These are phyloP conservation scores for Molanna angustata DNA, from an alignment of 2,888 invertebrate genomes.

Conservation along the genomic window DNA sequence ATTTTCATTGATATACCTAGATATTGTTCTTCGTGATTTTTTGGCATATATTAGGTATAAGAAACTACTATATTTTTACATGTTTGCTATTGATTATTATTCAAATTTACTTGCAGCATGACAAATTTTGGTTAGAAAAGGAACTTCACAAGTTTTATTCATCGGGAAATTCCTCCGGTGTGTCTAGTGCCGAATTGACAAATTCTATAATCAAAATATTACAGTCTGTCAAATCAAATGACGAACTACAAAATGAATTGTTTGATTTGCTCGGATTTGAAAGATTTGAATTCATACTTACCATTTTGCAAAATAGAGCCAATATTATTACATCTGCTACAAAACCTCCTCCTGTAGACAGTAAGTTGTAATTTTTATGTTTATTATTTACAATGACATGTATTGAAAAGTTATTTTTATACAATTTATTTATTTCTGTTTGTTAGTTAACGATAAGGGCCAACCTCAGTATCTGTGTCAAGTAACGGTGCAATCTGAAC, in stretches of 20 bases:
- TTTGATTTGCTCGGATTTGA: conserved; percentile 90
- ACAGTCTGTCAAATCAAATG: conserved; percentile 59
- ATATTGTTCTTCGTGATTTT: too few relatives aligned
- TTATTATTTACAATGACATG: not conserved
- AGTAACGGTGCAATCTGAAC: conserved; percentile 80
- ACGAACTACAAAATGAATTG: conserved; percentile 76
- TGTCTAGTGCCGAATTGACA: conserved; percentile 58
- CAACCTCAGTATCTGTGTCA: conserved; percentile 68
- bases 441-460: conserved; percentile 4
- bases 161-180: conserved; percentile 42
- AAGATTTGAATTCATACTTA: conserved; percentile 70
- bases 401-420: not conserved
- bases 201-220: conserved; percentile 59
- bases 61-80: too few relatives aligned
- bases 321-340: conserved; percentile 46
- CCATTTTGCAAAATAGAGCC: conserved; percentile 62
- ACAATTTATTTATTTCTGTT: not conserved
- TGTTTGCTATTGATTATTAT: not conserved
- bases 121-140: conserved; percentile 55
- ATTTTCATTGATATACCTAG: too few relatives aligned
- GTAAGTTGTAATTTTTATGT: not conserved
- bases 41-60: too few relatives aligned
- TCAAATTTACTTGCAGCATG: conserved; percentile 46
- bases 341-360: not conserved
- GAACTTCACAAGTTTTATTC: conserved; percentile 53